Conservation (phyloP, 2,888 invertebrate genomes). For the Metalampra italica region DNA sequence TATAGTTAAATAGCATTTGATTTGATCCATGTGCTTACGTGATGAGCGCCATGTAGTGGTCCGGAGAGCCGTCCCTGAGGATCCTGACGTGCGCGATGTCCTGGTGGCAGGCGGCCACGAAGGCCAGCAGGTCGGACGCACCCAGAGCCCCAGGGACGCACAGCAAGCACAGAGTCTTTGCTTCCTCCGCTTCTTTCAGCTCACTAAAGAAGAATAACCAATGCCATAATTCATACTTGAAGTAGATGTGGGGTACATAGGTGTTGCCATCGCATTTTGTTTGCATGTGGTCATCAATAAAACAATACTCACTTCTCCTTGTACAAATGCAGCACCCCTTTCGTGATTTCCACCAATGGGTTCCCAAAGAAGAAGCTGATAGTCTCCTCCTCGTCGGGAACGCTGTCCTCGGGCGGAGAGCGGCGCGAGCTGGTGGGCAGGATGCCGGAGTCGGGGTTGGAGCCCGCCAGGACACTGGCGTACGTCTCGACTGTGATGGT, state of each 20-base stretch:
- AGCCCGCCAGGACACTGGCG: constrained; percentile 80
- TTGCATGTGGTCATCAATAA: no score
- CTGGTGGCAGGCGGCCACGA: constrained; percentile 94
- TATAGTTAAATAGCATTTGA: no score
- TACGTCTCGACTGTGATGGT: constrained; percentile 90
- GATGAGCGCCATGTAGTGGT: constrained; percentile 98
- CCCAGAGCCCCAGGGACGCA: constrained; percentile 94
- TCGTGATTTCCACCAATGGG: constrained; percentile 97
- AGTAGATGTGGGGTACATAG: no score
- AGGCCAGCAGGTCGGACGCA: constrained; percentile 95
- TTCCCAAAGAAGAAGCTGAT: constrained; percentile 96
- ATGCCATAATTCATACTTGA: not conserved
- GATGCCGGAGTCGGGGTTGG: constrained; percentile 70
- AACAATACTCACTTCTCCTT: constrained; percentile 91
- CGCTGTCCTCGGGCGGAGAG: constrained; percentile 55
- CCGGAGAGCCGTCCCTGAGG: constrained; percentile 92
- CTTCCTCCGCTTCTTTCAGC: constrained; percentile 84
- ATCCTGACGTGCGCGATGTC: constrained; percentile 95
- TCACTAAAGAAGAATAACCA: constrained; percentile 72
- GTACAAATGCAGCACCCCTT: constrained; percentile 97
- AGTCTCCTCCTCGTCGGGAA: constrained; percentile 66
- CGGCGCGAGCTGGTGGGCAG: constrained; percentile 81
- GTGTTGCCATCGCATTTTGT: no score
- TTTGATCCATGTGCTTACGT: constrained; percentile 87
- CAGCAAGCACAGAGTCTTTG: constrained; percentile 91